phyloP scores from a whole-genome alignment of 2,797 vertebrate genomes.

The Liasis olivaceus region DNA sequence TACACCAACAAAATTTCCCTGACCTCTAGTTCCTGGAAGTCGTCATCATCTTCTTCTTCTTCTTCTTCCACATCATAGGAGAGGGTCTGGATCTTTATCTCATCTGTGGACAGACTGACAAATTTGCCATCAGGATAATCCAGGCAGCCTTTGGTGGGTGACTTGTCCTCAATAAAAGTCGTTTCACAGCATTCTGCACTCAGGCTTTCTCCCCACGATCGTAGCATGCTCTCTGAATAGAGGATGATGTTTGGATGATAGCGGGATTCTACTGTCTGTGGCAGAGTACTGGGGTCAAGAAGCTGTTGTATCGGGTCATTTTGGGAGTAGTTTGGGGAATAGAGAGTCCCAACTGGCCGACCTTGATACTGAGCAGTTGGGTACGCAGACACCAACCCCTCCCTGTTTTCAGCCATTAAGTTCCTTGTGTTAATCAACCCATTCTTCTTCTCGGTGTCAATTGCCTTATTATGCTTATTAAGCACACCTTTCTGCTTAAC shows the following conservation, averaged over 20 bases:
- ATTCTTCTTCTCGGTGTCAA: constrained; percentile 77
- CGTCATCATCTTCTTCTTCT: constrained; percentile 84
- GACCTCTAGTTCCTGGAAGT: constrained; percentile 94
- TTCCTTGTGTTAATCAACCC: constrained; percentile 87
- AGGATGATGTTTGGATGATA: constrained; percentile 85
- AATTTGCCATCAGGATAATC: constrained; percentile 83
- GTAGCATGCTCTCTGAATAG: constrained; percentile 83
- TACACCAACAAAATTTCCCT: constrained; percentile 44
- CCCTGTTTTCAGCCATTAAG: constrained; percentile 79
- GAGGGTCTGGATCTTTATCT: constrained; percentile 88
- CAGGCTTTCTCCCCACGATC: constrained; percentile 79
- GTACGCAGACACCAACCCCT: constrained; percentile 83
- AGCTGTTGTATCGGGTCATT: constrained; percentile 79
- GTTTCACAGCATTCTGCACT: constrained; percentile 88
- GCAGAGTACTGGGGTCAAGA: constrained; percentile 84
- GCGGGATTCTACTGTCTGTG: constrained; percentile 79
- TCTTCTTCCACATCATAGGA: constrained; percentile 91
- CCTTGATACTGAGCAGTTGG: constrained; percentile 84
- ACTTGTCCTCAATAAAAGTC: constrained; percentile 88
- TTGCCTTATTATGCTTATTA: constrained; percentile 68
- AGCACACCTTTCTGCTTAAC: constrained; percentile 69
- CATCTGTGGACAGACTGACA: constrained; percentile 82
- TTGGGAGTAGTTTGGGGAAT: constrained; percentile 62
- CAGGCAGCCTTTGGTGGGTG: constrained; percentile 81
- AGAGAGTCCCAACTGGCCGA: constrained; percentile 66